Evolutionary conservation across 37 sponge, comb jelly and placozoan species (phyloP).

Genomic region (Beroe forskalii): DNA sequence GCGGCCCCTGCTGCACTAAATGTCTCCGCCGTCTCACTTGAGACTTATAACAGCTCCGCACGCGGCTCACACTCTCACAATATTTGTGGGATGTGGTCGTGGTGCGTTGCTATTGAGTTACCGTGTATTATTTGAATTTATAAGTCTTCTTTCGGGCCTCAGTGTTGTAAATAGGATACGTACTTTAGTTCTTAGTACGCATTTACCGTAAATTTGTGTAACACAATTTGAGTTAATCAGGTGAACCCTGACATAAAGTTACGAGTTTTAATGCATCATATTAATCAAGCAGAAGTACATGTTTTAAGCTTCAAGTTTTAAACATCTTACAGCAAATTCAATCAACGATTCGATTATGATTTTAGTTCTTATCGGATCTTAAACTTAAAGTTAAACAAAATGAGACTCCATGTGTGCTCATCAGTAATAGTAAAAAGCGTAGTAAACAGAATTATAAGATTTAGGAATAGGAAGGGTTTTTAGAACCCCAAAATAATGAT

Average conservation of each 20-base stretch:
- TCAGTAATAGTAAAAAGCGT: too few relatives aligned
- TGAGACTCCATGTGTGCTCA: too few relatives aligned
- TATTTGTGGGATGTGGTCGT: neutral
- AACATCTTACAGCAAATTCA: too few relatives aligned
- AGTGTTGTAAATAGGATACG: constrained; percentile 48
- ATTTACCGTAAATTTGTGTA: constrained; percentile 49
- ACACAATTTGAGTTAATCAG: constrained; percentile 3
- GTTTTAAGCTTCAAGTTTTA: too few relatives aligned
- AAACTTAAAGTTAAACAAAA: too few relatives aligned
- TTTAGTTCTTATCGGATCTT: too few relatives aligned
- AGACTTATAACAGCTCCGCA: neutral
- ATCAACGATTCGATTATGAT: too few relatives aligned
- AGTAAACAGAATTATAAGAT: too few relatives aligned
- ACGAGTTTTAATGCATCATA: neutral
- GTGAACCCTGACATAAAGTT: neutral
- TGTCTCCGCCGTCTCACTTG: neutral
- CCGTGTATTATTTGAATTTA: constrained; percentile 35
- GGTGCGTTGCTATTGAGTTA: neutral
- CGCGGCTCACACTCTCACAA: neutral
- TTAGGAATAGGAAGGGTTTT: too few relatives aligned
- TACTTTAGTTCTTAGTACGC: constrained; percentile 10
- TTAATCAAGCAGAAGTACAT: too few relatives aligned
- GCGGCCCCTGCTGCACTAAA: too few relatives aligned
- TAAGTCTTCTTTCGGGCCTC: constrained; percentile 33
- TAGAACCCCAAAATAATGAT: too few relatives aligned